Percentiles rank a stretch among this genome's conserved stretches.
Conservation (phyloP, 1,140 invertebrate genomes). For the Nautilus pompilius region DNA sequence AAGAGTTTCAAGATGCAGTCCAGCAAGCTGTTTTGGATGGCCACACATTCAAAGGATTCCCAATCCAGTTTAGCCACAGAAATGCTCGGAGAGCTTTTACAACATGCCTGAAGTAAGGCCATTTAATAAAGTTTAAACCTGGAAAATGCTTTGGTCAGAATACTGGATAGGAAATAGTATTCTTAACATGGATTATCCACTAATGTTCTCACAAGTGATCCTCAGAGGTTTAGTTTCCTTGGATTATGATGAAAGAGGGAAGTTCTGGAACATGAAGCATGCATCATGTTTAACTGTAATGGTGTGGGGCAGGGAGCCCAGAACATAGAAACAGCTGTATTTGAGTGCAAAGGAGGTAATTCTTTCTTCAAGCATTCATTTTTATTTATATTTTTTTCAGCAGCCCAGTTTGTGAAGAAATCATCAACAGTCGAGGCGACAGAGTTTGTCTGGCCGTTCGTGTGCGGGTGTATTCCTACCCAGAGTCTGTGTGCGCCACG, state of each 20-base stretch:
- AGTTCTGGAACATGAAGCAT: too few relatives aligned
- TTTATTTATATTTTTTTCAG: slow-evolving; percentile 26
- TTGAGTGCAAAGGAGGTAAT: too few relatives aligned
- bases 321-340: too few relatives aligned
- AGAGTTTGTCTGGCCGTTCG: slow-evolving; percentile 49
- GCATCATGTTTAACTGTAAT: too few relatives aligned
- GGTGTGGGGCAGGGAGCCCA: too few relatives aligned
- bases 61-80: slow-evolving; percentile 53
- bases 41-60: slow-evolving; percentile 57
- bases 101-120: slow-evolving; percentile 46
- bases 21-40: slow-evolving; percentile 52
- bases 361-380: too few relatives aligned
- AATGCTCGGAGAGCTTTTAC: slow-evolving; percentile 51
- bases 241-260: too few relatives aligned
- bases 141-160: not conserved
- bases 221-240: too few relatives aligned
- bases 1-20: slow-evolving; percentile 56
- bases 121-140: too few relatives aligned
- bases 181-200: too few relatives aligned
- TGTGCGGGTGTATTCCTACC: slow-evolving; percentile 49
- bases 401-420: slow-evolving; percentile 51
- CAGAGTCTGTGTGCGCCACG: slow-evolving; percentile 49
- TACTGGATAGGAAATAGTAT: too few relatives aligned
- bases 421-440: slow-evolving; percentile 53
- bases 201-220: too few relatives aligned